Evolutionary conservation across 2,113 vertebrate species (phyloP).

Genomic region (Orthonyx spaldingii): DNA sequence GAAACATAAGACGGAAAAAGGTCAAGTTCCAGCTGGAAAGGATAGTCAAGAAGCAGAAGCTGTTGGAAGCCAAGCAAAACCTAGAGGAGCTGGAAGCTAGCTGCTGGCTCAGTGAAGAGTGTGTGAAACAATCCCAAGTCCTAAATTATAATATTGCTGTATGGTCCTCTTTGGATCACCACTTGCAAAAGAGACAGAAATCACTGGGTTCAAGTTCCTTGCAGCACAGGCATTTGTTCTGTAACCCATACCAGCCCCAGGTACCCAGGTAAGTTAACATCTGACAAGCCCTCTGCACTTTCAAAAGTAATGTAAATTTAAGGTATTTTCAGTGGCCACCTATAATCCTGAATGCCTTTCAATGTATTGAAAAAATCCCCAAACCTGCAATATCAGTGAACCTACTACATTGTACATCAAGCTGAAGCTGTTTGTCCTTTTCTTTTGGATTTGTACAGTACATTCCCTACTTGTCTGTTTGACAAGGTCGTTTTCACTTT

Average conservation of each 20-base stretch:
- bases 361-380: neutral
- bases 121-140: constrained; percentile 20
- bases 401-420: neutral
- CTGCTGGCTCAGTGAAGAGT: constrained; percentile 64
- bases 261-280: constrained; percentile 9
- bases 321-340: neutral
- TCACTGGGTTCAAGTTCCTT: neutral
- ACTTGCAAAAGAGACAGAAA: neutral
- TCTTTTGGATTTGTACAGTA: neutral
- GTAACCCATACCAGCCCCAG: neutral
- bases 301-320: neutral
- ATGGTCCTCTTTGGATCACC: neutral
- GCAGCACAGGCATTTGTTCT: constrained; percentile 64
- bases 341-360: neutral
- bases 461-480: neutral
- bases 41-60: constrained; percentile 83
- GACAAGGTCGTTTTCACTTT: neutral
- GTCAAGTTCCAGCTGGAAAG: constrained; percentile 83
- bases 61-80: constrained; percentile 83
- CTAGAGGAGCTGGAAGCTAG: constrained; percentile 78
- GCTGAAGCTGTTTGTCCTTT: neutral
- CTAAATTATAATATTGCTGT: neutral
- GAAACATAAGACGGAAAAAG: constrained; percentile 74
- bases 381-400: neutral
- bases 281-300: neutral